Conservation (phyloP, 2,797 vertebrate genomes). For the Galagoides demidoff region DNA sequence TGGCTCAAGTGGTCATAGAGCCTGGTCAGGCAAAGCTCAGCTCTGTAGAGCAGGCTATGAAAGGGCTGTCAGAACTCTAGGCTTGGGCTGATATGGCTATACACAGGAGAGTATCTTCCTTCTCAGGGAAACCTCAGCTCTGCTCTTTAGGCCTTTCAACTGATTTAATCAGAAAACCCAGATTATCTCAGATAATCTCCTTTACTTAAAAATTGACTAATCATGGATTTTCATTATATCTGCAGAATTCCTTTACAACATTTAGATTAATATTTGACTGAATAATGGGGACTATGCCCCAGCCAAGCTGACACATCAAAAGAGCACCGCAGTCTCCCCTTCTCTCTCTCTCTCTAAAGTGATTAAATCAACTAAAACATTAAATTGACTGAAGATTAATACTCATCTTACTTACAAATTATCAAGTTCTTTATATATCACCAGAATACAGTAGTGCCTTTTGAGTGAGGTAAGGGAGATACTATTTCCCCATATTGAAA, state of each 20-base stretch:
- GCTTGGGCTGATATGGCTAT: background rate
- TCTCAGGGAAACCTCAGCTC: background rate
- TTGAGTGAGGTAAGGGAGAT: background rate
- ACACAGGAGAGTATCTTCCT: background rate
- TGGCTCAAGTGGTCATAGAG: background rate
- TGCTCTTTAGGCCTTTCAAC: background rate
- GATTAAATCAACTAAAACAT: background rate
- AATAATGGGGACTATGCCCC: background rate
- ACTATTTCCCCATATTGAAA: background rate
- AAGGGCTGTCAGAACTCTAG: background rate
- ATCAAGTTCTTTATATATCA: background rate
- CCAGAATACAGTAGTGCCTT: background rate
- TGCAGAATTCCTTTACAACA: background rate
- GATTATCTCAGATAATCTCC: background rate
- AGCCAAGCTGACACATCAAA: background rate
- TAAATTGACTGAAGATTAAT: background rate
- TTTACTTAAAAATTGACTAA: background rate
- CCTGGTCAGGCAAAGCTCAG: background rate
- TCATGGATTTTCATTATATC: background rate
- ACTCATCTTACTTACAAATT: background rate
- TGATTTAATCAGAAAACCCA: background rate
- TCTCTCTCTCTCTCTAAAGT: background rate
- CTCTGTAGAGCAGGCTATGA: background rate
- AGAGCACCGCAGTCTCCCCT: background rate
- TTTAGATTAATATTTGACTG: background rate